Evolutionary conservation across 2,797 vertebrate genomes (phyloP), one percentile per base, ranked within the genome.

Genomic region (Silurus aristotelis): DNA sequence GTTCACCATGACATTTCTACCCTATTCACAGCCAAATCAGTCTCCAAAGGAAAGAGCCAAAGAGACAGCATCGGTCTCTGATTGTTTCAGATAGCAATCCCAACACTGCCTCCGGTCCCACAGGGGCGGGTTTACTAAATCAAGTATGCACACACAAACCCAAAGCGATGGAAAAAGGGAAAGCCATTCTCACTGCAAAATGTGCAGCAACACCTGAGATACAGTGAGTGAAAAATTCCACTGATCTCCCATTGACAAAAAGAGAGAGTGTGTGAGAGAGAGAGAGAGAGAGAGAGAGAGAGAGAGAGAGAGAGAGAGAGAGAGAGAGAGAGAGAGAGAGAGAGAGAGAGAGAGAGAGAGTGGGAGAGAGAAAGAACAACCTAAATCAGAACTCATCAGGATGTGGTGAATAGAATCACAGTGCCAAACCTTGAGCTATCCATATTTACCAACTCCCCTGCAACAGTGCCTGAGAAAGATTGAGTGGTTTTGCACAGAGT

Each of bases 1-100:
- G 87, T 86, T 83, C 58, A 46, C 88, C 27, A 56, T 87, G 85
- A 84, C 88, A 89, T 87, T 84, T 80, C 55, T 85, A 38, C 82
- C 66, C 71, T 79, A 86, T 85, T 88, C 84, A 77, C 82, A 81
- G 84, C 72, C 86, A 86, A 86, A 88, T 90, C 81, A 86, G 56
- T 83, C 61, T 71, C 64, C n/a, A 55, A 79, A 85, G 52, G 46
- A 67, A 19, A 82, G 64, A 72, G 79, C 9, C 52, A 3, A 2
- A 79, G 27, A 83, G 27, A 66, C 85, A 77, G 48, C 55, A 60
- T 52, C 22, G 19, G 25, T 56, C 81, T 83, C 68, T 71, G 85
- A 86, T 82, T 84, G 87, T 82, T 82, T 86, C 43, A 73, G 82
- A 87, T 87, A 87, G 67, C 68, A 87, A 86, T 86, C 67, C 82